Conservation (phyloP, 2,888 invertebrate species). For the Xestia rhomboidea region DNA sequence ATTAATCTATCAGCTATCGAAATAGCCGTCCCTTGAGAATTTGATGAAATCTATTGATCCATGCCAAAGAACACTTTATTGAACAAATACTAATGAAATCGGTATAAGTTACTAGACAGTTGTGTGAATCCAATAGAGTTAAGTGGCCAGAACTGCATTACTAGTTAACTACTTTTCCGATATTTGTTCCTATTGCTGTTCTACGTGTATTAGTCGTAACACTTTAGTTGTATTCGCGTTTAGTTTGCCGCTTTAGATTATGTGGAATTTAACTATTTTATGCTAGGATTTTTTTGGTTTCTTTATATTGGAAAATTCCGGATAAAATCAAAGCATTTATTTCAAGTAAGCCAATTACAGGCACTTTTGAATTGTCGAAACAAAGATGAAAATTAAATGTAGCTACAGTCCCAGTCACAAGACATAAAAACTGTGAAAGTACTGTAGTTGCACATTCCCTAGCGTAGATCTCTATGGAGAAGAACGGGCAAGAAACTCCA, state of each 20-base stretch:
- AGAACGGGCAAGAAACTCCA: too few species aligned
- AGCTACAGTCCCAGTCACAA: too few species aligned
- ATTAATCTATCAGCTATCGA: not conserved
- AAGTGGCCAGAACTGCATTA: constrained; percentile 78
- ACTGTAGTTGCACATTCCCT: too few species aligned
- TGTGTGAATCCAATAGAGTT: constrained; percentile 69
- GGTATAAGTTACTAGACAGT: constrained; percentile 51
- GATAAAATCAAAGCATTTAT: too few species aligned
- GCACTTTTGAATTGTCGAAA: too few species aligned
- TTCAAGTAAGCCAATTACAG: too few species aligned
- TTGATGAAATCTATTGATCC: not conserved
- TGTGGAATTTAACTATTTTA: too few species aligned
- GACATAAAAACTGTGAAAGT: too few species aligned
- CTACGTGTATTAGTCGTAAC: constrained; percentile 66
- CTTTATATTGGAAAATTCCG: too few species aligned
- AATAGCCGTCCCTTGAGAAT: not conserved
- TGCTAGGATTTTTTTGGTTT: too few species aligned
- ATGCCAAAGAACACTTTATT: constrained; percentile 6
- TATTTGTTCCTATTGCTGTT: constrained; percentile 85
- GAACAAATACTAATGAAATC: constrained; percentile 54
- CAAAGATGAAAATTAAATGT: too few species aligned
- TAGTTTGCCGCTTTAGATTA: not conserved
- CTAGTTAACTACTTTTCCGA: constrained; percentile 79
- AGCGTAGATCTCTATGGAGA: too few species aligned
- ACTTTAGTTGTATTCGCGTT: constrained; percentile 49